phyloP scores from a whole-genome alignment of 2,797 vertebrate species.

The Phyllotis vaccarum region DNA sequence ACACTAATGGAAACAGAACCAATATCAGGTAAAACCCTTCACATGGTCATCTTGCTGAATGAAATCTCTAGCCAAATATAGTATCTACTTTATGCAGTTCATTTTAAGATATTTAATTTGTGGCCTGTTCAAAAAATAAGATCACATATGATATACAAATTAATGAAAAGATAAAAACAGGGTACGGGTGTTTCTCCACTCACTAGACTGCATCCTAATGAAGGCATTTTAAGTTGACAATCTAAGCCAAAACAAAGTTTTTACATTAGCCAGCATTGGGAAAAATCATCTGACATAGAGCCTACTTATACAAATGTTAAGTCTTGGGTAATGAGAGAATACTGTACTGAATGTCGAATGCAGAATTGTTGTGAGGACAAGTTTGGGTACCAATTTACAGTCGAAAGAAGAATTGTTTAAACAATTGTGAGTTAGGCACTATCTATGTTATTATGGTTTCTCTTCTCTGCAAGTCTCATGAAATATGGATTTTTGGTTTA shows the following conservation, averaged over 20 bases:
- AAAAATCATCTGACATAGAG: neutral
- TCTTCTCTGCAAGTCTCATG: slow-evolving; percentile 41
- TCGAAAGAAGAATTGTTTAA: neutral
- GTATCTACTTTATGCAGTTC: neutral
- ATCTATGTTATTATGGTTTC: neutral
- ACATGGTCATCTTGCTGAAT: slow-evolving; percentile 50
- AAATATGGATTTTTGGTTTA: slow-evolving; percentile 37
- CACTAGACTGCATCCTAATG: neutral
- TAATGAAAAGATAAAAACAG: slow-evolving; percentile 25
- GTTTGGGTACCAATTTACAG: neutral
- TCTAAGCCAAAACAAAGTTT: neutral
- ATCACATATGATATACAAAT: neutral
- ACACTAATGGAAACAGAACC: slow-evolving; percentile 72
- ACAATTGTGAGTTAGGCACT: neutral
- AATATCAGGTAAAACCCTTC: slow-evolving; percentile 49
- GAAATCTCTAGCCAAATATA: slow-evolving; percentile 40
- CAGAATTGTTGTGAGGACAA: neutral
- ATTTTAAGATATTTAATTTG: slow-evolving; percentile 44
- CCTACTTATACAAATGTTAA: neutral
- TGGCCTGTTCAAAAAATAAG: slow-evolving; percentile 49
- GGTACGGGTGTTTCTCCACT: neutral
- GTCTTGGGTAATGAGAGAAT: neutral
- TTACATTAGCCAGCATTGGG: neutral
- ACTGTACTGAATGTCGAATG: neutral
- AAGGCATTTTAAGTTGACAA: neutral